phyloP scores from a whole-genome alignment of 2,888 invertebrate genomes.

The Halictus quadricinctus region DNA sequence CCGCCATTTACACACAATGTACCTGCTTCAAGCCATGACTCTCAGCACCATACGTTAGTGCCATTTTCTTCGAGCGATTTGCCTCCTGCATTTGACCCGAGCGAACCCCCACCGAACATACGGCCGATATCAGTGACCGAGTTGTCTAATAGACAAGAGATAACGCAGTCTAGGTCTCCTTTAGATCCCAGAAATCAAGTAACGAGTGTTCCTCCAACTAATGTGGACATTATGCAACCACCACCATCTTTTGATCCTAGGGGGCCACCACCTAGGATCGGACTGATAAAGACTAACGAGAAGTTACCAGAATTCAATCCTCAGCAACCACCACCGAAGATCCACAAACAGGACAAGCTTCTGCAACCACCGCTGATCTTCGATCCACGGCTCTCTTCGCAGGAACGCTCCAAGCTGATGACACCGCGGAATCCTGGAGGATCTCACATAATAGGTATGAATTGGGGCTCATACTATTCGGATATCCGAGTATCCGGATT shows the following conservation, averaged over 20 bases:
- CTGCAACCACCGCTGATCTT: constrained; percentile 48
- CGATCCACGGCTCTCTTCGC: constrained; percentile 42
- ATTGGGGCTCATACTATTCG: not conserved
- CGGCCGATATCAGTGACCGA: constrained; percentile 31
- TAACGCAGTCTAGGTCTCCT: not conserved
- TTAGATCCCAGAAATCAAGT: constrained; percentile 23
- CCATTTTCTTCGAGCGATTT: constrained; percentile 46
- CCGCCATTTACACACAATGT: constrained; percentile 46
- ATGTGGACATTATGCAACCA: constrained; percentile 62
- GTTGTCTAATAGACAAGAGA: constrained; percentile 29
- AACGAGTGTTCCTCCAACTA: constrained; percentile 12
- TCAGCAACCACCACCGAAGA: constrained; percentile 56
- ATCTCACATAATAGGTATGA: constrained; percentile 28
- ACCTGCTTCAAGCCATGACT: constrained; percentile 40
- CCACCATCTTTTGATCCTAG: constrained; percentile 70
- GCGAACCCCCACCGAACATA: constrained; percentile 60
- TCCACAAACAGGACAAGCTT: constrained; percentile 33
- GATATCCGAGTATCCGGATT: too few relatives aligned
- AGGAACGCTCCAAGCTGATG: constrained; percentile 40
- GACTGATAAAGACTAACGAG: constrained; percentile 21
- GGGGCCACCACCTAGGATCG: constrained; percentile 37
- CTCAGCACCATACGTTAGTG: constrained; percentile 38
- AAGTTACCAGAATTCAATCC: constrained; percentile 49
- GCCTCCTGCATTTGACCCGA: constrained; percentile 63
- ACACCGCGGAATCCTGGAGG: constrained; percentile 17